A percentile compares a stretch with the other conserved stretches of the same genome.
Evolutionary conservation across 2,797 vertebrate species (phyloP).

Genomic region (Aphelocoma californica): DNA sequence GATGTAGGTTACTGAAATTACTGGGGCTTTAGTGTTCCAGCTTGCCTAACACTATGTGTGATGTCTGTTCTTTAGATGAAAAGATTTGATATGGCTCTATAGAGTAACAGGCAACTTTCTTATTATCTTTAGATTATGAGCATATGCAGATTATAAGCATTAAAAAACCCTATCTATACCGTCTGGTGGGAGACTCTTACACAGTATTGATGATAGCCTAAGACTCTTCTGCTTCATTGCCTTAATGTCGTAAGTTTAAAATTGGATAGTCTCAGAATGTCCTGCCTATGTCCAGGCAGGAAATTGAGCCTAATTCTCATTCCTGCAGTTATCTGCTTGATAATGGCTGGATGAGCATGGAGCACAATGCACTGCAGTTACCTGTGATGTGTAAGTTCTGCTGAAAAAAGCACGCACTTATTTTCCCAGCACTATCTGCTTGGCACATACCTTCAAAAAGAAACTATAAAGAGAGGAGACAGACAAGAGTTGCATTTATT

Average conservation of each 20-base stretch:
- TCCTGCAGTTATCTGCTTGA: background rate
- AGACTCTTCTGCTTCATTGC: background rate
- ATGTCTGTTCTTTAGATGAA: background rate
- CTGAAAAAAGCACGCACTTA: background rate
- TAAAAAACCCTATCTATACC: background rate
- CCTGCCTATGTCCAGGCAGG: background rate
- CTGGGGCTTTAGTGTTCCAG: background rate
- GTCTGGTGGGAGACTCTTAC: background rate
- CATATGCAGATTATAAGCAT: background rate
- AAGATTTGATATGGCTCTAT: background rate
- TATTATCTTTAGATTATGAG: background rate
- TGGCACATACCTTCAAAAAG: background rate
- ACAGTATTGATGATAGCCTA: background rate
- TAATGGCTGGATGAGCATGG: background rate
- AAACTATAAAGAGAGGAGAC: background rate
- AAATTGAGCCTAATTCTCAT: background rate
- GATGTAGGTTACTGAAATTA: constrained; percentile 7
- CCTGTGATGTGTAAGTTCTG: background rate
- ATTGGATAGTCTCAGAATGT: background rate
- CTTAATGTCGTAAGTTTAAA: background rate
- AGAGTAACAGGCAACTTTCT: background rate
- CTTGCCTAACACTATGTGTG: background rate
- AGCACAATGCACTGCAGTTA: background rate
- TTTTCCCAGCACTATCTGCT: background rate
- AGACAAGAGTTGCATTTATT: background rate